Evolutionary conservation across 2,113 vertebrate genomes (phyloP).

Genomic region (Edolisoma coerulescens): DNA sequence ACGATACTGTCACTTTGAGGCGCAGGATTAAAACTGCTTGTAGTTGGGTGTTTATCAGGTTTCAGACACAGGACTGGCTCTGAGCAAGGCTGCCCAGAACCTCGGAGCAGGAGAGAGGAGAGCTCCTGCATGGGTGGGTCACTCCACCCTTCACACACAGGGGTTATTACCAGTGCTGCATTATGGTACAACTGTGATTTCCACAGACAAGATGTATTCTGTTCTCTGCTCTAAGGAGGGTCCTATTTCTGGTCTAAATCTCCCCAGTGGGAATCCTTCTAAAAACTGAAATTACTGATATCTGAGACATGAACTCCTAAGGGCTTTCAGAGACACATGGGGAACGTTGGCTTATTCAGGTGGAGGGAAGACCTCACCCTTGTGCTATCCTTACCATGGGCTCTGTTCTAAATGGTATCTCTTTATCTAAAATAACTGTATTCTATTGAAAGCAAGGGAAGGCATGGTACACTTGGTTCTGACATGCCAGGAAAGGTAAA

Average conservation of each 20-base stretch:
- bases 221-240: background rate
- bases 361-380: background rate
- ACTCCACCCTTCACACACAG: background rate
- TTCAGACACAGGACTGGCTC: background rate
- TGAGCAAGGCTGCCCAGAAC: background rate
- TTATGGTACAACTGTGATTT: accelerated
- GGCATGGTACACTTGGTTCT: background rate
- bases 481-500: background rate
- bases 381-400: accelerated
- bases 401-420: background rate
- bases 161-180: background rate
- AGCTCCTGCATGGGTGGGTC: background rate
- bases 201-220: background rate
- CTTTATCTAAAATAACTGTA: background rate
- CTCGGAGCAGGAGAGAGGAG: background rate
- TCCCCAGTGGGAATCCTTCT: background rate
- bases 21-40: background rate
- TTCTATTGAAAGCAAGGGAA: background rate
- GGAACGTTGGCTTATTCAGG: background rate
- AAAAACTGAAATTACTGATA: background rate
- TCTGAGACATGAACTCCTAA: background rate
- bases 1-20: background rate
- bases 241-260: background rate
- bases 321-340: background rate
- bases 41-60: background rate